Evolutionary conservation across 2,888 invertebrate species (phyloP).

Genomic region (Polylopha cassiicola): DNA sequence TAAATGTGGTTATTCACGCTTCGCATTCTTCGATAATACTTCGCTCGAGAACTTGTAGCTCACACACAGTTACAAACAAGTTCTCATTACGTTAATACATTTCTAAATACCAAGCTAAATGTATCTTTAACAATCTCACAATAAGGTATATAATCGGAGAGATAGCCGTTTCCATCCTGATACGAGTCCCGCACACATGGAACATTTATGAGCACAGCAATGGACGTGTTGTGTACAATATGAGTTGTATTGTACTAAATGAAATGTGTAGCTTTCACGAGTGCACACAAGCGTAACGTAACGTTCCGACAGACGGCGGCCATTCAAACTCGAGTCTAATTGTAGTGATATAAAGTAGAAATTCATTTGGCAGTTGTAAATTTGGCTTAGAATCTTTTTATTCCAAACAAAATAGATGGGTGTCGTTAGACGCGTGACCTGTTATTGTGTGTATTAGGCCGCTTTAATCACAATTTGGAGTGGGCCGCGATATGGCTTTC

Average conservation of each 20-base stretch:
- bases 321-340: conserved; percentile 31
- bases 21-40: conserved; percentile 71
- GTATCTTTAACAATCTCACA: conserved; percentile 11
- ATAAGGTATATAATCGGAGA: conserved; percentile 34
- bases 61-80: conserved; percentile 58
- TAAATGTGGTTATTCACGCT: conserved; percentile 74
- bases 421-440: conserved; percentile 73
- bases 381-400: conserved; percentile 38
- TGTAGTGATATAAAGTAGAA: rapidly evolving
- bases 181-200: conserved; percentile 50
- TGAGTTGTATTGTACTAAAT: conserved; percentile 72
- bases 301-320: conserved; percentile 37
- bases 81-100: conserved; percentile 56
- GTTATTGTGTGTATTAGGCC: conserved; percentile 77
- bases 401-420: conserved; percentile 41
- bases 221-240: conserved; percentile 69
- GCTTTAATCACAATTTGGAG: conserved; percentile 77
- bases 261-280: conserved; percentile 76
- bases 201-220: conserved; percentile 62
- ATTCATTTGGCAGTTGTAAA: conserved; percentile 24
- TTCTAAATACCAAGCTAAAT: conserved; percentile 27
- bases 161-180: conserved; percentile 31
- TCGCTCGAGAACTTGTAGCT: conserved; percentile 54
- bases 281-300: conserved; percentile 61
- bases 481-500: conserved; percentile 72